Evolutionary conservation across 2,113 vertebrate species (phyloP).

Genomic region (Bambusicola thoracicus): DNA sequence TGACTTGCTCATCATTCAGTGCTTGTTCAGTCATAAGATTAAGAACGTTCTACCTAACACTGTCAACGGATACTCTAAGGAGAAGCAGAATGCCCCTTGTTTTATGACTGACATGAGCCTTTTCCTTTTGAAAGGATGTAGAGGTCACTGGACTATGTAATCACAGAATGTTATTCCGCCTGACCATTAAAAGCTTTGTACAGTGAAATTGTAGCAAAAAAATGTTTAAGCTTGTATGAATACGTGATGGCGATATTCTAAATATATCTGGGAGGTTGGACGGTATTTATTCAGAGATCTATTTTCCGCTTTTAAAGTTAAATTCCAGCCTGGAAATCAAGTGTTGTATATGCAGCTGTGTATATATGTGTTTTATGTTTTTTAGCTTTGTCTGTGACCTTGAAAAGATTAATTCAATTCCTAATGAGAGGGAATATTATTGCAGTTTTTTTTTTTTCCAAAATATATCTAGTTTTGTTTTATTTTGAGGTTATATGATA

Average conservation of each 20-base stretch:
- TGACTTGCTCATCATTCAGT: background rate
- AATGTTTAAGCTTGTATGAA: background rate
- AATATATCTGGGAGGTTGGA: background rate
- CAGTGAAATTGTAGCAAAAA: background rate
- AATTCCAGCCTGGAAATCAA: background rate
- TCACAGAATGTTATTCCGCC: background rate
- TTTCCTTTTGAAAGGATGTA: background rate
- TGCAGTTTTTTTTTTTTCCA: background rate
- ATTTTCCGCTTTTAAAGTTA: background rate
- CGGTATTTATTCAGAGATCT: background rate
- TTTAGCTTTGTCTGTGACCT: background rate
- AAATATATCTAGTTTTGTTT: background rate
- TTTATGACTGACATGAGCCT: background rate
- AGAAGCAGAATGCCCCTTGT: background rate
- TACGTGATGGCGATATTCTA: background rate
- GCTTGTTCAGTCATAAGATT: background rate
- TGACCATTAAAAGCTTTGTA: background rate
- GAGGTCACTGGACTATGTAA: background rate
- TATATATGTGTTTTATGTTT: background rate
- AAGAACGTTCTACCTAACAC: background rate
- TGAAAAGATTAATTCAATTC: background rate
- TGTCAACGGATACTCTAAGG: background rate
- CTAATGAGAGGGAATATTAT: background rate
- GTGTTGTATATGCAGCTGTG: background rate
- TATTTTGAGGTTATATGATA: background rate